These are phyloP conservation scores for Pyrocephalus nanus DNA, from an alignment of 2,797 vertebrate genomes.

Conservation along the genomic window DNA sequence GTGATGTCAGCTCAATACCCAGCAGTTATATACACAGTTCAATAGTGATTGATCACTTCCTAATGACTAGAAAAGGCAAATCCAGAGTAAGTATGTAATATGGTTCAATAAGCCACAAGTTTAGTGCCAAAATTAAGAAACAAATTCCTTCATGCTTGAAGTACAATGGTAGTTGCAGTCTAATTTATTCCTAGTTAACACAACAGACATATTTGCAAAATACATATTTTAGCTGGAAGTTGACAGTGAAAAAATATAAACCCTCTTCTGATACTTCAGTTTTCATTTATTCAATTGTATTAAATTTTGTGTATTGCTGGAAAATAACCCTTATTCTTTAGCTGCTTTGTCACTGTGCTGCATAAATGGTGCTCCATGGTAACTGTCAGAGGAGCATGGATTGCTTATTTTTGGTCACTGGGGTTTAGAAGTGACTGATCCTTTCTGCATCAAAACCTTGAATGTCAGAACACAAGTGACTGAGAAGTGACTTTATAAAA, in stretches of 20 bases:
- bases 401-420: fast-evolving
- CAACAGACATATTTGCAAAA: background rate
- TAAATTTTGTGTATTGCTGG: background rate
- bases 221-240: background rate
- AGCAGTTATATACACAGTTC: background rate
- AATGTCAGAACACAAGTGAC: background rate
- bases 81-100: background rate
- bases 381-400: no score
- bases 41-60: background rate
- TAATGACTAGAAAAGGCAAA: background rate
- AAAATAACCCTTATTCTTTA: background rate
- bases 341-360: background rate
- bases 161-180: background rate
- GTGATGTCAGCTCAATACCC: background rate
- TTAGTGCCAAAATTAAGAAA: background rate
- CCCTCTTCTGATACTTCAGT: background rate
- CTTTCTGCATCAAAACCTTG: background rate
- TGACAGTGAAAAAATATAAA: background rate
- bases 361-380: no score
- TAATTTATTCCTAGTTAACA: background rate
- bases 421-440: background rate
- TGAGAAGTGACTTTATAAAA: background rate
- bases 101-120: background rate
- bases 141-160: background rate
- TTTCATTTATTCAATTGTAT: background rate